Conservation (phyloP, 2,113 vertebrate genomes). For the Nesoenas mayeri region DNA sequence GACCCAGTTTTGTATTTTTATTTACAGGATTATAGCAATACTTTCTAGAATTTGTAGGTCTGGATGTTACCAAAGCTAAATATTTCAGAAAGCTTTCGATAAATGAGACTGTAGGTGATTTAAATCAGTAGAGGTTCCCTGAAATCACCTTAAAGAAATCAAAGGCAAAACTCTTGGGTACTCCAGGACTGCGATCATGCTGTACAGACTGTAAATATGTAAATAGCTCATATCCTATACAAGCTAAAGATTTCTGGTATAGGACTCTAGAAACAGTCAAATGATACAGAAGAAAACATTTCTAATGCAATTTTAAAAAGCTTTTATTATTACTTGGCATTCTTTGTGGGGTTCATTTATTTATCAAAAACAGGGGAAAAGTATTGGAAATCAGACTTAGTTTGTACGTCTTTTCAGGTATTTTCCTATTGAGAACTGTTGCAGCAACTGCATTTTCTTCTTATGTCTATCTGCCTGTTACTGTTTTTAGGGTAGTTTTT, state of each 20-base stretch:
- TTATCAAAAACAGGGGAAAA: not conserved
- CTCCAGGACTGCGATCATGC: not conserved
- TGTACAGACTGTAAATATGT: not conserved
- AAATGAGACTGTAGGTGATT: not conserved
- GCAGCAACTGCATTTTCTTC: not conserved
- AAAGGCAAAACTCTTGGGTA: not conserved
- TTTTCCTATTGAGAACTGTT: not conserved
- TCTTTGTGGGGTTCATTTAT: not conserved
- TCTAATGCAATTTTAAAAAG: not conserved
- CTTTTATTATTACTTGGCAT: not conserved
- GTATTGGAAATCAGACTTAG: not conserved
- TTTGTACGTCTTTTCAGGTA: not conserved
- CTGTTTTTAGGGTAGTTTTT: not conserved
- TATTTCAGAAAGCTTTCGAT: not conserved
- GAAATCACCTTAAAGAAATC: not conserved
- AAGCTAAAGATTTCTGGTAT: not conserved
- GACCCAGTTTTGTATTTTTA: not conserved
- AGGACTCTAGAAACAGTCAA: not conserved
- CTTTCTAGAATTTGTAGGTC: not conserved
- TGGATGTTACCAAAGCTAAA: not conserved
- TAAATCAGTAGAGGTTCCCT: not conserved
- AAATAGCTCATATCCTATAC: not conserved
- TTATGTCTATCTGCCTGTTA: not conserved
- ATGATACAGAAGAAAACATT: not conserved
- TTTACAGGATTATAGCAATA: not conserved